These are phyloP conservation scores for Mallotus villosus DNA, from an alignment of 2,797 vertebrate species.

Conservation along the genomic window DNA sequence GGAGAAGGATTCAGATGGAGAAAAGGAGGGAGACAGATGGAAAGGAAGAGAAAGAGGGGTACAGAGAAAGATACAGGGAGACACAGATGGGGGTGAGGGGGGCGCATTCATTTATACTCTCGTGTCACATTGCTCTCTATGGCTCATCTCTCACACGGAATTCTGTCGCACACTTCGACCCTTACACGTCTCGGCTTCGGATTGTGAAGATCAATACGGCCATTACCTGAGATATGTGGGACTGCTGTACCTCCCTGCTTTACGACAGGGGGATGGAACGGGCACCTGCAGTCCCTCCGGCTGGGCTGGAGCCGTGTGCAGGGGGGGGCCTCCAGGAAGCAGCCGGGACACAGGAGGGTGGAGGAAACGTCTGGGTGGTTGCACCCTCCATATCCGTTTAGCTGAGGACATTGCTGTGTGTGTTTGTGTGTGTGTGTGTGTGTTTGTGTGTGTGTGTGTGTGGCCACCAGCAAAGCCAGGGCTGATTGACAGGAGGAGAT, in stretches of 20 bases:
- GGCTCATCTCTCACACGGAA: conserved; percentile 50
- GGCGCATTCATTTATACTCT: conserved; percentile 49
- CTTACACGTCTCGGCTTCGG: not conserved
- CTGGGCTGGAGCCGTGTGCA: not conserved
- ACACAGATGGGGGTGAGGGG: not conserved
- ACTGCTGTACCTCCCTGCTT: conserved; percentile 44
- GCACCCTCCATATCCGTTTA: not conserved
- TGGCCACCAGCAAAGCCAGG: conserved; percentile 36
- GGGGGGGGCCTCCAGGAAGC: no score
- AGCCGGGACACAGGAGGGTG: not conserved
- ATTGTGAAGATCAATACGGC: conserved; percentile 11
- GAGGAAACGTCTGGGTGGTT: conserved; percentile 4
- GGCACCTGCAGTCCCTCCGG: conserved; percentile 37
- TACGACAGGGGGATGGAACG: conserved; percentile 45
- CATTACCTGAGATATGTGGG: conserved; percentile 47
- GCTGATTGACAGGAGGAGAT: conserved; percentile 66
- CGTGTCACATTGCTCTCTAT: conserved; percentile 50
- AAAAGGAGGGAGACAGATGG: not conserved
- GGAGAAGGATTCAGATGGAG: not conserved
- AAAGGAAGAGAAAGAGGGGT: conserved; percentile 3
- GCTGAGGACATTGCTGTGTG: conserved; percentile 8
- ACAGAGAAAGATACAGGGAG: conserved; percentile 1
- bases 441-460: conserved; percentile 28
- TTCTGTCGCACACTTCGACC: conserved; percentile 21
- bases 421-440: conserved; percentile 8